Conservation (phyloP, 2,797 vertebrate species). For the Gouania willdenowi region DNA sequence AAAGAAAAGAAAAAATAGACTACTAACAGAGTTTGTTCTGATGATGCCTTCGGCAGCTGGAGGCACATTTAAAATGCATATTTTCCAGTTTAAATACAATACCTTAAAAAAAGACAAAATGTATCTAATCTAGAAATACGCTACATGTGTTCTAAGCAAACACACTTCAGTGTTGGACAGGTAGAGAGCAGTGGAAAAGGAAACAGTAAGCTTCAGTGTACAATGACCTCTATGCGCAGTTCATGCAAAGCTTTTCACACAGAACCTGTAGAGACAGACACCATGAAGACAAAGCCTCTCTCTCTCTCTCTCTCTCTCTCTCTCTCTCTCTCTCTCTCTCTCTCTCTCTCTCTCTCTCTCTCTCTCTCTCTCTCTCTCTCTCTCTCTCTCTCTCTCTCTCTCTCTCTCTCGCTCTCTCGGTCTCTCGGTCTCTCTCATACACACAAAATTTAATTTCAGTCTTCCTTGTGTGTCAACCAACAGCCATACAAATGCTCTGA, state of each 20-base stretch:
- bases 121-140: constrained; percentile 40
- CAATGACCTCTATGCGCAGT: constrained; percentile 49
- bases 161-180: constrained; percentile 17
- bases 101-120: constrained; percentile 8
- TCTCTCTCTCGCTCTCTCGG: no score
- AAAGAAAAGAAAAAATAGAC: constrained; percentile 45
- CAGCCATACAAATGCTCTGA: constrained; percentile 78
- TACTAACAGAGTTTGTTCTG: constrained; percentile 29
- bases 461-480: constrained; percentile 69
- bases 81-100: constrained; percentile 36
- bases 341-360: no score
- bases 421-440: no score
- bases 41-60: constrained; percentile 18
- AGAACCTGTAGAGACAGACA: constrained; percentile 34
- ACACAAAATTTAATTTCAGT: constrained; percentile 78
- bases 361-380: no score
- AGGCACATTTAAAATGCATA: constrained; percentile 16
- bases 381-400: no score
- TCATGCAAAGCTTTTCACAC: constrained; percentile 39
- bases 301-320: no score
- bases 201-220: constrained; percentile 51
- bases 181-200: constrained; percentile 28
- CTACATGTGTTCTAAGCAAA: constrained; percentile 30
- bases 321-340: no score
- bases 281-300: background rate